These are phyloP conservation scores for Hyla sarda DNA, from an alignment of 2,113 vertebrate species.

Conservation along the genomic window DNA sequence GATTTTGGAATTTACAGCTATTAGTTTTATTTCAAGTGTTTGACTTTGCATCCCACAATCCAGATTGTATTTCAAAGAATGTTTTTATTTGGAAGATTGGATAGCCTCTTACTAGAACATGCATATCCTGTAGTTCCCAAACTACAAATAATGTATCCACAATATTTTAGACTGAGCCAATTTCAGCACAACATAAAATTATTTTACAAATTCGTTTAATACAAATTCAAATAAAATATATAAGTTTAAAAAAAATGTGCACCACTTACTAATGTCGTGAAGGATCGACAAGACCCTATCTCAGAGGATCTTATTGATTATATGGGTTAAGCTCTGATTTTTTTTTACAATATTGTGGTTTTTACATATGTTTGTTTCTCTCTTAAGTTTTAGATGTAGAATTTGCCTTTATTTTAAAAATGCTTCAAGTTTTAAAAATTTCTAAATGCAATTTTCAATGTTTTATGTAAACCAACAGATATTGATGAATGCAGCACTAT, in stretches of 20 bases:
- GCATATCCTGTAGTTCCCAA: constrained; percentile 27
- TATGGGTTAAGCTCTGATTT: too few species aligned
- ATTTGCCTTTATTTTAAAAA: not conserved
- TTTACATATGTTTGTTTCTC: too few species aligned
- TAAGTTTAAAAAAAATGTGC: too few species aligned
- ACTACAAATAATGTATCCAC: not conserved
- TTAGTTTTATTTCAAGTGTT: constrained; percentile 40
- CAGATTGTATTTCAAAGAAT: constrained; percentile 53
- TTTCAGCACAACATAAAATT: not conserved
- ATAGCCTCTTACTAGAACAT: not conserved
- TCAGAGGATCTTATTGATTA: too few species aligned
- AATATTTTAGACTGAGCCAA: not conserved
- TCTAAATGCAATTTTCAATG: not conserved
- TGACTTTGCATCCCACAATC: constrained; percentile 33
- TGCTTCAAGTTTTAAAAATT: not conserved
- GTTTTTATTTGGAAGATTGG: constrained; percentile 55
- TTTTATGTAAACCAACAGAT: constrained; percentile 61
- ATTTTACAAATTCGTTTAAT: too few species aligned
- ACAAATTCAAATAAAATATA: too few species aligned
- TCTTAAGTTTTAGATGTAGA: not conserved
- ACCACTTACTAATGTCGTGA: too few species aligned
- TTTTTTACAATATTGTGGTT: too few species aligned
- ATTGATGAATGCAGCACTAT: constrained; percentile 68
- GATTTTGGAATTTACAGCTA: constrained; percentile 55
- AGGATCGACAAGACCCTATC: too few species aligned